Evolutionary conservation across 1,140 invertebrate species (phyloP).

Genomic region (Leptoteleia sp.): DNA sequence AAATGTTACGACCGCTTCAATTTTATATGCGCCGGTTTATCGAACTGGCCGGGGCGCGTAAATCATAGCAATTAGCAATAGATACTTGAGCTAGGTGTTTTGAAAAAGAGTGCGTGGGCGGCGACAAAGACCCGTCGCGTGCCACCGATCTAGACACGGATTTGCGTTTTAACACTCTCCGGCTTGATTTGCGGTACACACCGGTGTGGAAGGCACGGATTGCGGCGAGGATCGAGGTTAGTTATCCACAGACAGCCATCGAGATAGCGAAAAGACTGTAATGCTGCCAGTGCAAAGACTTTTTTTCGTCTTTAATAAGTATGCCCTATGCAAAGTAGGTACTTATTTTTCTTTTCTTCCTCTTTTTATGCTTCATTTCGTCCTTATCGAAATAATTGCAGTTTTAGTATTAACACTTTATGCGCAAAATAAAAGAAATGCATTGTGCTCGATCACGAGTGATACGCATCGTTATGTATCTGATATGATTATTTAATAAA

Average conservation of each 20-base stretch:
- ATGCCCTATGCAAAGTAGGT: not conserved
- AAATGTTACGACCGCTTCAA: slow-evolving; percentile 18
- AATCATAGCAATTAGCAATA: slow-evolving; percentile 48
- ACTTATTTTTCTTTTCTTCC: not conserved
- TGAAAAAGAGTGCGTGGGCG: slow-evolving; percentile 11
- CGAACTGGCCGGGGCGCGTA: slow-evolving; percentile 21
- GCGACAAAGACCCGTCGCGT: slow-evolving; percentile 28
- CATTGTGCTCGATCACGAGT: too few species aligned
- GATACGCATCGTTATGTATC: too few species aligned
- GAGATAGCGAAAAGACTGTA: too few species aligned
- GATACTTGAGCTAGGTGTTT: slow-evolving; percentile 26
- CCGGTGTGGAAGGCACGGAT: not conserved
- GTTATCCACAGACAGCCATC: not conserved
- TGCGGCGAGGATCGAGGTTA: not conserved
- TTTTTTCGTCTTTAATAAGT: slow-evolving; percentile 1
- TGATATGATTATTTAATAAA: too few species aligned
- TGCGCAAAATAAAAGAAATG: not conserved
- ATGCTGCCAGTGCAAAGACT: too few species aligned
- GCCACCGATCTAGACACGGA: slow-evolving; percentile 10
- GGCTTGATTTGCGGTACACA: slow-evolving; percentile 1
- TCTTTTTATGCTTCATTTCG: not conserved
- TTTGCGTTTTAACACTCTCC: slow-evolving; percentile 15
- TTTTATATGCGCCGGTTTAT: slow-evolving; percentile 30
- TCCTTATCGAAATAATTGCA: not conserved
- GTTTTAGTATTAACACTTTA: too few species aligned